These are phyloP conservation scores for Melanerpes aurifrons DNA, from an alignment of 2,113 vertebrate genomes.

Conservation along the genomic window DNA sequence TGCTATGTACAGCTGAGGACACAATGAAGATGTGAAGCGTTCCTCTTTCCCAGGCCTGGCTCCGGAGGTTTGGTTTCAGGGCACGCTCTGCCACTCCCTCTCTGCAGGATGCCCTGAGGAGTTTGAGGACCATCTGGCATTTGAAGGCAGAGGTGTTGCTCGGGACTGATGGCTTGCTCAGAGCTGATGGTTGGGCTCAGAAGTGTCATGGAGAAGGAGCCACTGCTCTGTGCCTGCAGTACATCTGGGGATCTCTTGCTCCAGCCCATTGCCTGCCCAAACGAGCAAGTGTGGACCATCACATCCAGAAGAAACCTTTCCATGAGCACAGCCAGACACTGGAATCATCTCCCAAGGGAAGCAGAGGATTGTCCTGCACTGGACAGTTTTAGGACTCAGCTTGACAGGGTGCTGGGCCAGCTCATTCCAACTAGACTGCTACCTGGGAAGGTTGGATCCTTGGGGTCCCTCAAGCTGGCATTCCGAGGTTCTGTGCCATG, in stretches of 20 bases:
- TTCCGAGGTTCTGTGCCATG: too few species aligned
- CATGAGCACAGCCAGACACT: too few species aligned
- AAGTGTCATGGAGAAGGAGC: neutral
- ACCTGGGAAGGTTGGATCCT: too few species aligned
- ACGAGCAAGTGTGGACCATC: neutral
- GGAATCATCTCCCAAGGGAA: too few species aligned
- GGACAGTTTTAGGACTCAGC: too few species aligned
- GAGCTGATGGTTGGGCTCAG: neutral
- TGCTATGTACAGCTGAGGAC: slow-evolving; percentile 3
- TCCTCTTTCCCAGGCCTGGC: slow-evolving; percentile 30
- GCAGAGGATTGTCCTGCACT: too few species aligned
- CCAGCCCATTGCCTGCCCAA: neutral
- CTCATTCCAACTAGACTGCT: too few species aligned
- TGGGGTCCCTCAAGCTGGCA: too few species aligned
- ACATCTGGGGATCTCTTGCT: neutral
- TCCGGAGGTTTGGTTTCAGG: neutral
- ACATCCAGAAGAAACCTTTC: neutral
- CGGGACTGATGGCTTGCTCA: neutral
- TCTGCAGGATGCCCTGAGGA: neutral
- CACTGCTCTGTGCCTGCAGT: neutral
- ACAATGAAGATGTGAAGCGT: slow-evolving; percentile 1
- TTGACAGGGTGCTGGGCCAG: too few species aligned
- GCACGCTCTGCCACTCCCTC: neutral
- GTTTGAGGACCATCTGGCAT: slow-evolving; percentile 7
- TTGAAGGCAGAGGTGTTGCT: neutral